Conservation (phyloP, 2,113 vertebrate genomes). For the Spilogale gracilis region DNA sequence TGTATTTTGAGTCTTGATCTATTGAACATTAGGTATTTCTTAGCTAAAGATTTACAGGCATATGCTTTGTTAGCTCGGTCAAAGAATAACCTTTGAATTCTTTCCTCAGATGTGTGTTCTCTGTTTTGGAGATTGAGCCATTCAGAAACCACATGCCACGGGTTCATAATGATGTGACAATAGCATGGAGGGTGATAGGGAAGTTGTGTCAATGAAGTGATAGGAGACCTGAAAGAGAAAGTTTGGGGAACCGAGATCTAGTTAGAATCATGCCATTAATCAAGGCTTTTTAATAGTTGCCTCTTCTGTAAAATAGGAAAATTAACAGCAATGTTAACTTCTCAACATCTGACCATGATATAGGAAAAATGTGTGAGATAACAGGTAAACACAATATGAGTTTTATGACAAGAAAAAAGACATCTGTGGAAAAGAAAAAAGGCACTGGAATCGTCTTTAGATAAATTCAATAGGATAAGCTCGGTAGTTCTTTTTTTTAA, state of each 20-base stretch:
- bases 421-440: background rate
- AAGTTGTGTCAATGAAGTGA: background rate
- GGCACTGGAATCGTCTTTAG: background rate
- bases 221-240: background rate
- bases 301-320: background rate
- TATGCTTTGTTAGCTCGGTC: background rate
- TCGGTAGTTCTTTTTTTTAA: background rate
- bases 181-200: background rate
- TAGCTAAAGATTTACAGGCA: background rate
- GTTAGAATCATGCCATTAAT: background rate
- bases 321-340: background rate
- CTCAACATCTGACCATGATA: background rate
- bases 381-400: background rate
- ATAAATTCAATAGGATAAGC: background rate
- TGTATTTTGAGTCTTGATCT: background rate
- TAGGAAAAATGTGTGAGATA: background rate
- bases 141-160: background rate
- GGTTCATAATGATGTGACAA: background rate
- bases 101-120: background rate
- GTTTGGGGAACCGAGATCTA: background rate
- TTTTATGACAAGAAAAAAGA: background rate
- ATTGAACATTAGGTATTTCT: background rate
- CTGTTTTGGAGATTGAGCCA: background rate
- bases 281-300: background rate
- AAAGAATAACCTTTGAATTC: conserved; percentile 7